Evolutionary conservation across 1,140 invertebrate genomes (phyloP), one percentile per base, ranked within the genome.

Genomic region (Hesperophylax magnus): DNA sequence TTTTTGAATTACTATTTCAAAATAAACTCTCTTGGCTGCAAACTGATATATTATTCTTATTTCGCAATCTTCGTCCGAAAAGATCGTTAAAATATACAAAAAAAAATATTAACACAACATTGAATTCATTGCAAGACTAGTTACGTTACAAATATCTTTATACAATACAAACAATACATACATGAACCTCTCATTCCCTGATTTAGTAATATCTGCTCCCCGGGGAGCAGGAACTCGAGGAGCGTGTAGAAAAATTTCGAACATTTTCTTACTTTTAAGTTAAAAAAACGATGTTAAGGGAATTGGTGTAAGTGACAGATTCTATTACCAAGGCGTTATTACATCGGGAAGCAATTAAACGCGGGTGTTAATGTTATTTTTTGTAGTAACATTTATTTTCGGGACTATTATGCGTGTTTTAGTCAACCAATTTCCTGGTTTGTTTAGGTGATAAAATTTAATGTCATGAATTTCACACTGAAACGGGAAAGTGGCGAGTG

Each of bases 291-390:
- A 63, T 67, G 76, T 78, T 78, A 24, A 67, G 60, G 76, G 76
- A 78, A 78, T 78, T 63, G 54, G 39, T 69, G 31, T 78, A 61
- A 53, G 53, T 78, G 77, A 78, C 77, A 78, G 77, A 2, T 65
- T 27, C 61, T 69, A 61, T 77, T 77, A 77, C 75, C 22, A 76
- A 54, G 61, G 58, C 58, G 80, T 39, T 65, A 77, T 54, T 31
- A 53, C 76, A 78, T 53, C 60, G 74, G 81, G 81, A 82, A 82
- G 81, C 77, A 79, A 82, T 82, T 82, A 82, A 81, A 76, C 71
- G 24, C 31, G 53, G 39, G 11, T 53, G 76, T 27, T 24, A 67
- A 78, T 78, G 60, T 67, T 67, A 47, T 77, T 72, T 24, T 31
- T 76, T 31, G 58, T 61, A 39, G 34, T 39, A 47, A 47, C 11